A percentile compares a stretch with the other conserved stretches of the same genome.
Conservation (phyloP, 1,140 invertebrate species). For the Drosophila repletoides region DNA sequence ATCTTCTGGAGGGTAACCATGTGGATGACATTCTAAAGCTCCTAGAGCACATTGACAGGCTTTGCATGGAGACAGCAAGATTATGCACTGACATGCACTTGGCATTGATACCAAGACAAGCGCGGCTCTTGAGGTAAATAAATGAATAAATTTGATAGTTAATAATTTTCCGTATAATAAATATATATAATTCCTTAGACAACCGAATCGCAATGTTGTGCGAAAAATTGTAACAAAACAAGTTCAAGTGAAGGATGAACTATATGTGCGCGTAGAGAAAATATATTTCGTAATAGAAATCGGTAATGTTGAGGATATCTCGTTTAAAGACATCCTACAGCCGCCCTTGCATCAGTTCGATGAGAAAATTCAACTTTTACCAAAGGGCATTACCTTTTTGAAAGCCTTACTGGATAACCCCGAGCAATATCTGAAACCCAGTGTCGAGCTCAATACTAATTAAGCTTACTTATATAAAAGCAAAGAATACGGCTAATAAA, state of each 20-base stretch:
- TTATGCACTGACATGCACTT: conserved; percentile 15
- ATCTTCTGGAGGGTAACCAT: conserved; percentile 36
- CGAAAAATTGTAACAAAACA: conserved; percentile 26
- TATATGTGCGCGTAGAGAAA: conserved; percentile 18
- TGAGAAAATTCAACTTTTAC: conserved; percentile 57
- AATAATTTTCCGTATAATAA: neutral
- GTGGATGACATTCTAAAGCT: conserved; percentile 25
- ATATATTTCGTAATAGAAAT: conserved; percentile 39
- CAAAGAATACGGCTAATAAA: too few species aligned
- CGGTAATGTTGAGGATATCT: conserved; percentile 37
- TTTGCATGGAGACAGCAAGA: conserved; percentile 15
- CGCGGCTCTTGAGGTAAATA: conserved; percentile 40
- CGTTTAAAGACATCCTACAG: conserved; percentile 45
- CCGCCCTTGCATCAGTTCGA: conserved; percentile 57
- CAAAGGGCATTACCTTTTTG: conserved; percentile 52
- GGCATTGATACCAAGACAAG: neutral
- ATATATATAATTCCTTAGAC: conserved; percentile 8
- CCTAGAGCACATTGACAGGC: conserved; percentile 31
- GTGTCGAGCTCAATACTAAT: neutral
- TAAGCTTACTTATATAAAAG: neutral
- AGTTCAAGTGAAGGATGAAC: conserved; percentile 15
- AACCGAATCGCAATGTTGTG: conserved; percentile 46
- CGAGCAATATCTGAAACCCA: conserved; percentile 44
- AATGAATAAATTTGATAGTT: neutral
- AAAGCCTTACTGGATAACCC: conserved; percentile 44